Base-by-base conservation (phyloP, 2,797 vertebrate genomes). In the Leptatherina wallacei region DNA sequence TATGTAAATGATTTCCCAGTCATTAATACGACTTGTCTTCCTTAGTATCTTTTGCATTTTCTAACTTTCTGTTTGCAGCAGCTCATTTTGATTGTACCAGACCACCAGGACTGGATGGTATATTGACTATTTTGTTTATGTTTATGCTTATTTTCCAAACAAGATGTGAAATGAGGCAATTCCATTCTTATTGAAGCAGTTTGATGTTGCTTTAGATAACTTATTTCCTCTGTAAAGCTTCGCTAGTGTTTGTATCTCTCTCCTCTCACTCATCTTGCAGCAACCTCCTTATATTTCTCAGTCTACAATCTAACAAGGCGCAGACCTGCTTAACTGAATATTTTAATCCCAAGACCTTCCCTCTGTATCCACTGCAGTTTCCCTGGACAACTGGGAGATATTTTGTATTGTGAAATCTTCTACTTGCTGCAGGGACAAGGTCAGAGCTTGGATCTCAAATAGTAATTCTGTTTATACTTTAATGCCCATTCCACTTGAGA, bases 401-500 rank as follows among this genome's bases (percentile, higher is more conserved):
- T 47, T 51, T 22, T 11, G 32, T 47, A 7, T 42, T 54, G 8
- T 59, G 33, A 8, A 3, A 9, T 54, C 32, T 58, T 30, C 47
- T 52, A 1, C 42, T 16, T 36, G 33, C n/a, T 51, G 33, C 47
- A 11, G n/a, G n/a, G 3, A 49, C n/a, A 10, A 20, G 9, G 47
- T 4, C 29, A 12, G 22, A 73, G 42, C 12, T 29, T 52, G 9
- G 36, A 38, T 44, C 20, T 2, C 30, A 29, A 65, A 61, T 56
- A 44, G 49, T 30, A 7, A 42, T 44, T 10, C n/a, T 22, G 47
- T n/a, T 49, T 11, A 47, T 47, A 47, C 44, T 47, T 20, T 2
- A 16, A 27, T 35, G 73, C 81, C 55, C 10, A 52, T 35, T 51
- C 11, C 24, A 44, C 57, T 7, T 13, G 24, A 72, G 54, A 47